Evolutionary conservation across 2,797 vertebrate species (phyloP), one percentile per base, ranked within the genome.

Genomic region (Melanotaenia parkinsoni): DNA sequence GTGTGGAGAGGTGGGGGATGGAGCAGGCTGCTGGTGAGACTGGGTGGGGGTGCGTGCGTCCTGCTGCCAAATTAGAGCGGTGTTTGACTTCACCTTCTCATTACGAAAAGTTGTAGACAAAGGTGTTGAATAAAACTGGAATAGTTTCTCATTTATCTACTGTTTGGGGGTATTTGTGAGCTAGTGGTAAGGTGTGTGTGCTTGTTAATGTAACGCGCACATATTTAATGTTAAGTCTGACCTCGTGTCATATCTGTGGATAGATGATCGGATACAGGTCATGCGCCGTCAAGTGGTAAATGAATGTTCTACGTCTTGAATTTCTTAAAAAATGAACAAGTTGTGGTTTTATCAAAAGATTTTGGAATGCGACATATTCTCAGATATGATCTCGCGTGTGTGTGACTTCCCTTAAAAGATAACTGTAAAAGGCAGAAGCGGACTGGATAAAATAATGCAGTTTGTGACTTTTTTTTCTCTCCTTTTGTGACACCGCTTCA

Each of bases 1-100:
- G 90, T 93, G 95, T 89, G 89, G 80, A 79, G 89, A 85, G 93
- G 91, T 90, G 94, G 93, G 94, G 93, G 91, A 93, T 95, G 94
- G 93, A 93, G 88, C 77, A 76, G 74, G 87, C 86, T 81, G 81
- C 72, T 81, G 86, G 89, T 75, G 82, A 87, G 88, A 51, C 74
- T 71, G 83, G 85, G 93, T 93, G 91, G 95, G 94, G 93, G 93
- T 93, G 91, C 93, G 88, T 89, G 40, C 92, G 84, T 90, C 87
- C 90, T 94, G 91, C 92, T 94, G 89, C 93, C 94, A 94, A 93
- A 87, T 92, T 81, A 72, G 86, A 72, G 30, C 76, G 45, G 62
- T 35, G 64, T 67, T 60, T 70, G 57, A 85, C 79, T 58, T 88
- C 89, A 90, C 89, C 83, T 80, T 69, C 56, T 43, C 64, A 50